These are phyloP conservation scores for Salarias fasciatus DNA, from an alignment of 2,797 vertebrate genomes.

Conservation along the genomic window DNA sequence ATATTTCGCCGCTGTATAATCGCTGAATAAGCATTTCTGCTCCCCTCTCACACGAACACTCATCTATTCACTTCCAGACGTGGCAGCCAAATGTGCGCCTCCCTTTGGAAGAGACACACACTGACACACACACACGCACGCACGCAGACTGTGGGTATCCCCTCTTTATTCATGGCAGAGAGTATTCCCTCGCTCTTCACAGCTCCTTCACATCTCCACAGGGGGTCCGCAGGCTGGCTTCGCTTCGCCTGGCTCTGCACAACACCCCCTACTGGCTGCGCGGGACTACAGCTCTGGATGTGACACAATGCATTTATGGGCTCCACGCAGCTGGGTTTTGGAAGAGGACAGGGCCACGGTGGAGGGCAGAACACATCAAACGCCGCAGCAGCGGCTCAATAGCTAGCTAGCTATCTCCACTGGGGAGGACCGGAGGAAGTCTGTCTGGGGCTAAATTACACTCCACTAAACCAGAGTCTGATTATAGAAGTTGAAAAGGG, in stretches of 20 bases:
- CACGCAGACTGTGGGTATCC: slow-evolving; percentile 62
- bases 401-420: slow-evolving; percentile 63
- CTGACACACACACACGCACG: slow-evolving; percentile 1
- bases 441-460: slow-evolving; percentile 83
- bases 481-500: slow-evolving; percentile 82
- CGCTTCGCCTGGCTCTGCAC: slow-evolving; percentile 17
- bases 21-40: no score
- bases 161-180: slow-evolving; percentile 70
- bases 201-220: slow-evolving; percentile 76
- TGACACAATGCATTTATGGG: slow-evolving; percentile 57
- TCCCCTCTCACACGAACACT: no score
- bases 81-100: no score
- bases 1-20: no score
- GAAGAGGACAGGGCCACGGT: slow-evolving; percentile 58
- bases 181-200: slow-evolving; percentile 73
- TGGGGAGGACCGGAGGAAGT: slow-evolving; percentile 74
- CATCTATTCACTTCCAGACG: no score
- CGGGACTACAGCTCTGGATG: slow-evolving; percentile 43
- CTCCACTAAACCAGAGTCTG: slow-evolving; percentile 80
- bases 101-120: background rate
- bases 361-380: slow-evolving; percentile 70
- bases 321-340: slow-evolving; percentile 61
- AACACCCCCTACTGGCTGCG: slow-evolving; percentile 72
- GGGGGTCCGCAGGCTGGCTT: slow-evolving; percentile 65
- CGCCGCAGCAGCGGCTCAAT: slow-evolving; percentile 43